These are phyloP conservation scores for Idaea dimidiata DNA, from an alignment of 2,888 invertebrate species.

Conservation along the genomic window DNA sequence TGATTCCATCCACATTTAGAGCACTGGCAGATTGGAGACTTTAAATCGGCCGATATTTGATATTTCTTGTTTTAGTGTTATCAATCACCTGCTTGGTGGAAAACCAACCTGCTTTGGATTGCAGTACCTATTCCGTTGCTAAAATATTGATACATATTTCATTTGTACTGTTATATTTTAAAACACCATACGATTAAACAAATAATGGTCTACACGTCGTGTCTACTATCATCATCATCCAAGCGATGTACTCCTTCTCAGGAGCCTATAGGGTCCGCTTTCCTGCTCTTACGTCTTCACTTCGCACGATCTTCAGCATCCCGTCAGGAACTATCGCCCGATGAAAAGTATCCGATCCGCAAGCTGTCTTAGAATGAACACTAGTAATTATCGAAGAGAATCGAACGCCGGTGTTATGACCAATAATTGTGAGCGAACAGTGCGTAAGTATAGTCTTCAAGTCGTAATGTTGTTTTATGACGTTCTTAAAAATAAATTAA, in stretches of 20 bases:
- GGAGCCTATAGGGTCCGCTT: too few species aligned
- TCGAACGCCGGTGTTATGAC: constrained; percentile 68
- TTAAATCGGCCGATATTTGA: neutral
- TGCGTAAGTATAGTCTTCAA: constrained; percentile 62
- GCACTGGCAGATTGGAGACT: constrained; percentile 5
- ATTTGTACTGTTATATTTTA: too few species aligned
- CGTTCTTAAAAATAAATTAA: constrained; percentile 66
- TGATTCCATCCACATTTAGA: constrained; percentile 36
- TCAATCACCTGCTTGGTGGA: too few species aligned
- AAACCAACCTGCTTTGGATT: too few species aligned
- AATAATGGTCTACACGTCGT: too few species aligned
- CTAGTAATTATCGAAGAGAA: constrained; percentile 70
- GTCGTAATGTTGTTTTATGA: constrained; percentile 70
- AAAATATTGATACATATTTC: too few species aligned
- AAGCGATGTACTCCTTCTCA: too few species aligned
- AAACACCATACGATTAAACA: too few species aligned
- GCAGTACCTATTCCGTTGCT: too few species aligned
- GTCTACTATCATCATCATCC: too few species aligned
- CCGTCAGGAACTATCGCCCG: neutral
- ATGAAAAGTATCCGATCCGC: neutral
- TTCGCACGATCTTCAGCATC: neutral
- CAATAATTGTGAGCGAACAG: constrained; percentile 72
- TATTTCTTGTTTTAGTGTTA: constrained; percentile 33
- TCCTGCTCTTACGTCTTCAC: too few species aligned
- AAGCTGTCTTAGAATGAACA: constrained; percentile 18